A percentile compares a stretch with the other conserved stretches of the same genome.
Evolutionary conservation across 2,888 invertebrate species (phyloP).

Genomic region (Andricus quercusramuli): DNA sequence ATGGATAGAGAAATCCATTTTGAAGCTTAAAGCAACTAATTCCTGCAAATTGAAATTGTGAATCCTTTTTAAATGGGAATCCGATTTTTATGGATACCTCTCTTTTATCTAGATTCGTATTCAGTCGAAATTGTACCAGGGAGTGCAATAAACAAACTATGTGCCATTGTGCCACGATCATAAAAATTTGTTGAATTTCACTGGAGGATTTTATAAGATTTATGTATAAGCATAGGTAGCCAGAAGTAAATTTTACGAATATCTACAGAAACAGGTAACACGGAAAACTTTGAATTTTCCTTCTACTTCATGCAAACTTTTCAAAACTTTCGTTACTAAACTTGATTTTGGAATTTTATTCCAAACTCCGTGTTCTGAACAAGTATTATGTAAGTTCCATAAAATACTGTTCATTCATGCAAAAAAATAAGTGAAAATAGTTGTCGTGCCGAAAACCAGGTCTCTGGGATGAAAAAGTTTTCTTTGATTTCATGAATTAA

Average conservation of each 20-base stretch:
- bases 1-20: too few species aligned
- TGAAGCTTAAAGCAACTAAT: not conserved
- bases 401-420: too few species aligned
- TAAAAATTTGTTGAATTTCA: not conserved
- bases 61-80: not conserved
- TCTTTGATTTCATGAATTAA: too few species aligned
- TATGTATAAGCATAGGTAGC: not conserved
- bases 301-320: not conserved
- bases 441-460: too few species aligned
- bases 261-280: not conserved
- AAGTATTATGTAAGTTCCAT: too few species aligned
- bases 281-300: not conserved
- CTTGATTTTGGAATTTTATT: not conserved
- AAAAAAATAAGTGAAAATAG: too few species aligned
- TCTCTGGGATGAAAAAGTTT: too few species aligned
- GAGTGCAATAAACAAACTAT: not conserved
- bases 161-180: not conserved
- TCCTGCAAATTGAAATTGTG: not conserved
- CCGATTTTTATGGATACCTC: conserved; percentile 7
- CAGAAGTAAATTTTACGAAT: not conserved
- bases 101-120: not conserved
- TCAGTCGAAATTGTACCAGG: not conserved
- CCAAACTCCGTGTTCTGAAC: too few species aligned
- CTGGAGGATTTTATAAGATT: not conserved
- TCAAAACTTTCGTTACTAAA: not conserved